These are phyloP conservation scores for Nesoenas mayeri DNA, from an alignment of 2,113 vertebrate species.

Conservation along the genomic window DNA sequence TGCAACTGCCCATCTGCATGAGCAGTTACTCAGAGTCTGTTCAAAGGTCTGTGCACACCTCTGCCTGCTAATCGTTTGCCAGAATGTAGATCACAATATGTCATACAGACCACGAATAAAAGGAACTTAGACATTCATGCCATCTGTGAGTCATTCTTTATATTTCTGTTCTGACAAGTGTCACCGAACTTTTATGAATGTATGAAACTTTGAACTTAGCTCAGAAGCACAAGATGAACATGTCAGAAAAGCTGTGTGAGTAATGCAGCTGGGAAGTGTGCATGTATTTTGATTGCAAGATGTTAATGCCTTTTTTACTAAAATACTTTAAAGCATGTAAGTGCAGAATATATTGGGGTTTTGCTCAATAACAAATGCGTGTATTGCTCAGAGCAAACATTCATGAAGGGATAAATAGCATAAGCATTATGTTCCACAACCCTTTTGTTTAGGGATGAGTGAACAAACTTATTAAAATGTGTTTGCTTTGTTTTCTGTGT, in stretches of 20 bases:
- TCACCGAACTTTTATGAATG: neutral
- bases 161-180: neutral
- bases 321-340: neutral
- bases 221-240: neutral
- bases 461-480: neutral
- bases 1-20: neutral
- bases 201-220: neutral
- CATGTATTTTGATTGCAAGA: neutral
- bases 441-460: neutral
- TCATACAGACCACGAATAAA: neutral
- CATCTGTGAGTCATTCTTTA: neutral
- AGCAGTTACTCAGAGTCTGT: neutral
- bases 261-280: neutral
- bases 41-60: neutral
- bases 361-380: neutral
- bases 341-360: neutral
- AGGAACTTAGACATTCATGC: neutral
- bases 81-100: neutral
- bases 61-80: neutral
- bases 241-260: neutral
- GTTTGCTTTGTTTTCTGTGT: neutral
- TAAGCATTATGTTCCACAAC: neutral
- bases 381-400: neutral
- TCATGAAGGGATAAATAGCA: neutral
- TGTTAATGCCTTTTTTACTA: neutral